Percentiles rank a stretch among this genome's conserved stretches.
Evolutionary conservation across 2,797 vertebrate genomes (phyloP).

Genomic region (Takifugu ocellatus): DNA sequence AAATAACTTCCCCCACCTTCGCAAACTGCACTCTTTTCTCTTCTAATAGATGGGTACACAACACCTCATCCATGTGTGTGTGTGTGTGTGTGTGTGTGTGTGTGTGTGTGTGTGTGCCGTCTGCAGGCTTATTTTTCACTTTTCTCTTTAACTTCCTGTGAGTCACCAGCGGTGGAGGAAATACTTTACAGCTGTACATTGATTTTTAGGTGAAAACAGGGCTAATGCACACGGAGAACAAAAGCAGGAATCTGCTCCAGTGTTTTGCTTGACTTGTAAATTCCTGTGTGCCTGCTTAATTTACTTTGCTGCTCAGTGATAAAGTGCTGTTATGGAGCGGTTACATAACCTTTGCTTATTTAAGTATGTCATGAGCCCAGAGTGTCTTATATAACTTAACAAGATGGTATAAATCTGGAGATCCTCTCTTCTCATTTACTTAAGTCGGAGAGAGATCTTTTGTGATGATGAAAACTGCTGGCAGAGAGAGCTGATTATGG

Average conservation of each 20-base stretch:
- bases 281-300: constrained; percentile 77
- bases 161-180: constrained; percentile 73
- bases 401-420: constrained; percentile 73
- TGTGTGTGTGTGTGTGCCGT: constrained; percentile 38
- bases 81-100: constrained; percentile 2
- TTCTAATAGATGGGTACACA: constrained; percentile 49
- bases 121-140: constrained; percentile 73
- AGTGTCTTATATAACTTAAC: constrained; percentile 80
- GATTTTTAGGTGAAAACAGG: constrained; percentile 72
- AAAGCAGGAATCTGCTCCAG: constrained; percentile 76
- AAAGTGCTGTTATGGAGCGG: constrained; percentile 69
- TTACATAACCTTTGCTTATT: constrained; percentile 79
- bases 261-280: constrained; percentile 78
- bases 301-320: constrained; percentile 66
- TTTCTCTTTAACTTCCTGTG: constrained; percentile 77
- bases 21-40: constrained; percentile 39
- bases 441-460: constrained; percentile 61
- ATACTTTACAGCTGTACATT: constrained; percentile 76
- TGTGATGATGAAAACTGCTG: constrained; percentile 54
- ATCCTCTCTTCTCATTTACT: constrained; percentile 61
- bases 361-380: constrained; percentile 76
- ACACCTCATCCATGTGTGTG: constrained; percentile 6
- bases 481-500: constrained; percentile 54
- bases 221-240: constrained; percentile 72
- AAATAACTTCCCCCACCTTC: constrained; percentile 59